Evolutionary conservation across 2,797 vertebrate species (phyloP).

Genomic region (Florisuga fusca): DNA sequence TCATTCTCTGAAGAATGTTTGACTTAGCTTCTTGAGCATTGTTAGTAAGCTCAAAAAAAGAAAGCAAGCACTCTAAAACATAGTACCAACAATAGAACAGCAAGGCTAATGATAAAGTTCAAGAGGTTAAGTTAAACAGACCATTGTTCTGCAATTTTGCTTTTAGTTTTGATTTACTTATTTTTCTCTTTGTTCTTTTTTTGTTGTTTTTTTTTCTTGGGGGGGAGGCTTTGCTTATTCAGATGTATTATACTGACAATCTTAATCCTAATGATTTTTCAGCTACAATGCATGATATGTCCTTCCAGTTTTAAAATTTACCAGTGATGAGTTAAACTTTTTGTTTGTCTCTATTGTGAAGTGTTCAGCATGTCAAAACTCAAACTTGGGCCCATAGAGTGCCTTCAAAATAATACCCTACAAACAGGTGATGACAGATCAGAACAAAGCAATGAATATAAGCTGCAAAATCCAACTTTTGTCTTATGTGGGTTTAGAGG

Average conservation of each 20-base stretch:
- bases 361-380: not conserved
- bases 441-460: not conserved
- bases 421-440: not conserved
- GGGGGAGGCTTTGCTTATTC: not conserved
- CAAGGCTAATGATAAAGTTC: slow-evolving; percentile 38
- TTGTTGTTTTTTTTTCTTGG: not conserved
- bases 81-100: slow-evolving; percentile 1
- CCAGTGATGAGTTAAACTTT: not conserved
- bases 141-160: slow-evolving; percentile 12
- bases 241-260: not conserved
- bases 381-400: not conserved
- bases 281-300: not conserved
- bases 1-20: not conserved
- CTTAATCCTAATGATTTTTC: slow-evolving; percentile 13
- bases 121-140: slow-evolving; percentile 26
- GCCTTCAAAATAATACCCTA: not conserved
- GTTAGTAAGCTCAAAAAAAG: slow-evolving; percentile 4
- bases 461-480: not conserved
- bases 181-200: not conserved
- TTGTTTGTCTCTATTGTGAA: not conserved
- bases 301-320: not conserved
- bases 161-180: not conserved
- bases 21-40: not conserved
- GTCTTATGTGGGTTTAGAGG: not conserved
- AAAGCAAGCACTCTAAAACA: not conserved